A percentile compares a stretch with the other conserved stretches of the same genome.
Conservation (phyloP, 2,888 invertebrate genomes). For the Tachina grossa region DNA sequence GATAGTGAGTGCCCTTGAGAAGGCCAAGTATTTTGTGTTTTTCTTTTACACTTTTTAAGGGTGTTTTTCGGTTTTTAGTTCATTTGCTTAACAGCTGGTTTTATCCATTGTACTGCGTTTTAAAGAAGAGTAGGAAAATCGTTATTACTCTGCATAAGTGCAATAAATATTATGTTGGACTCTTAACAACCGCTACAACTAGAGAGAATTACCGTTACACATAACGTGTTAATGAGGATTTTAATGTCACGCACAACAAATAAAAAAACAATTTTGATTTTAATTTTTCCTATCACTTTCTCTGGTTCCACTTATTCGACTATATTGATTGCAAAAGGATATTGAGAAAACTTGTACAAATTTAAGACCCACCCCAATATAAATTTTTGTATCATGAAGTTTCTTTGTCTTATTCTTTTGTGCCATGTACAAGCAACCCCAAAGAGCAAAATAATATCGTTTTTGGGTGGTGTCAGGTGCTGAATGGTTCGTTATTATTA, state of each 20-base stretch:
- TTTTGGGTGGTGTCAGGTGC: constrained; percentile 43
- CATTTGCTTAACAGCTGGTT: constrained; percentile 46
- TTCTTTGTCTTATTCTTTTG: constrained; percentile 14
- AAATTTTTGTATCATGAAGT: neutral
- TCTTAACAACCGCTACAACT: constrained; percentile 23
- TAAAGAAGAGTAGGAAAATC: neutral
- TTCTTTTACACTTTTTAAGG: constrained; percentile 43
- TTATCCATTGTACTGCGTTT: neutral
- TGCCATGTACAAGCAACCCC: constrained; percentile 27
- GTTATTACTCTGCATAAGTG: neutral
- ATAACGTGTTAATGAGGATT: neutral
- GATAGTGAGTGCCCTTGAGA: constrained; percentile 61
- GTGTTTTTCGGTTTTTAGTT: constrained; percentile 35
- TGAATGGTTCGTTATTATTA: constrained; percentile 19
- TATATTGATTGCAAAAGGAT: constrained; percentile 8
- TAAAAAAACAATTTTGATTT: neutral
- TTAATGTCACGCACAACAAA: constrained; percentile 27
- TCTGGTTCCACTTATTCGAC: neutral
- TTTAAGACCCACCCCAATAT: constrained; percentile 45
- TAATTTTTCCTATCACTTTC: constrained; percentile 7
- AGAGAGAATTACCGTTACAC: constrained; percentile 14
- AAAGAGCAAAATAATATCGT: neutral
- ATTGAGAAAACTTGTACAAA: neutral
- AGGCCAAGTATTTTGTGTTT: constrained; percentile 57
- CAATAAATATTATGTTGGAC: neutral